Conservation (phyloP, 2,113 vertebrate genomes). For the Heterotis niloticus region DNA sequence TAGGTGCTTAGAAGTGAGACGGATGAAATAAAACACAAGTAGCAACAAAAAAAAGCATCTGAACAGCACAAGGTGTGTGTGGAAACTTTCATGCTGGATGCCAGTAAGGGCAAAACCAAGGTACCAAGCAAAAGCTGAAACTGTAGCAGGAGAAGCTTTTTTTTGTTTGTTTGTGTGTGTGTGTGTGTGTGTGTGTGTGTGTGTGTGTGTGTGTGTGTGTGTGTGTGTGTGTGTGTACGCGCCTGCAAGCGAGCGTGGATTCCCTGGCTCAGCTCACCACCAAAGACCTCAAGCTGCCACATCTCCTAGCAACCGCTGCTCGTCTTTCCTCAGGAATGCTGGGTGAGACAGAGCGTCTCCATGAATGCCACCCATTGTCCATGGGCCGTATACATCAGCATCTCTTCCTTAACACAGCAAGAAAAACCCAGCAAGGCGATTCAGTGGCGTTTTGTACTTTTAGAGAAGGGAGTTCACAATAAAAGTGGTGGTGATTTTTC, state of each 20-base stretch:
- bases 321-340: not conserved
- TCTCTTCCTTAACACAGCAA: not conserved
- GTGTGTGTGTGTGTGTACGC: not conserved
- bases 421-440: slow-evolving; percentile 1
- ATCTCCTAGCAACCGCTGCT: slow-evolving; percentile 18
- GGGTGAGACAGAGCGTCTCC: not conserved
- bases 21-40: too few species aligned
- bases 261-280: not conserved
- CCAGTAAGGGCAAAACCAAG: not conserved
- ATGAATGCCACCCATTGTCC: slow-evolving; percentile 20
- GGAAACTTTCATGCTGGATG: too few species aligned
- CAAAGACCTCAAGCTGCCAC: not conserved
- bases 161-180: not conserved
- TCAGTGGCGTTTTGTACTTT: not conserved
- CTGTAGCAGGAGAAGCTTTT: not conserved
- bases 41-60: too few species aligned
- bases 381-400: slow-evolving; percentile 5
- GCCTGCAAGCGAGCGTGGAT: too few species aligned
- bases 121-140: not conserved
- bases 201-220: too few species aligned
- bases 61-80: too few species aligned
- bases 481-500: too few species aligned
- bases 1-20: too few species aligned
- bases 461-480: too few species aligned
- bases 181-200: not conserved